Percentiles rank a stretch among this genome's conserved stretches.
Evolutionary conservation across 1,140 invertebrate genomes (phyloP).

Genomic region (Panagrolaimus sp.): DNA sequence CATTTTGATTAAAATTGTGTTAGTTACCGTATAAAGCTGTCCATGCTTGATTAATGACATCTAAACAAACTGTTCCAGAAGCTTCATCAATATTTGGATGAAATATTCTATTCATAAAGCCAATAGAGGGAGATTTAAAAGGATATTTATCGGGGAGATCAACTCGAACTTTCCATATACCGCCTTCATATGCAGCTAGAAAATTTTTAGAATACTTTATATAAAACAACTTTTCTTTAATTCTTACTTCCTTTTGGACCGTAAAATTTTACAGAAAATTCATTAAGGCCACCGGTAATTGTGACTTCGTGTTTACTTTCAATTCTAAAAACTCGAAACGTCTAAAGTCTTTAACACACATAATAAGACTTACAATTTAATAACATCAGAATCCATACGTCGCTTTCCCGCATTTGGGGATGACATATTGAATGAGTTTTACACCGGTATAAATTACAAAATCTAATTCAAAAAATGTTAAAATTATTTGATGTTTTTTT

Average conservation of each 20-base stretch:
- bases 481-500: not conserved
- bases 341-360: slow-evolving; percentile 61
- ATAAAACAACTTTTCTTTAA: too few species aligned
- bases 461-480: too few species aligned
- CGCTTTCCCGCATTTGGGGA: slow-evolving; percentile 98
- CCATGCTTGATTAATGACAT: slow-evolving; percentile 87
- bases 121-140: slow-evolving; percentile 98
- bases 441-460: not conserved
- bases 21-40: slow-evolving; percentile 65
- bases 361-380: slow-evolving; percentile 81
- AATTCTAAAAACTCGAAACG: slow-evolving; percentile 68
- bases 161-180: slow-evolving; percentile 97
- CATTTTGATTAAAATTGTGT: not conserved
- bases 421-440: slow-evolving; percentile 69
- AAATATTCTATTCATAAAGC: slow-evolving; percentile 99
- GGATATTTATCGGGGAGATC: slow-evolving; percentile 98
- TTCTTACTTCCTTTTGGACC: slow-evolving; percentile 74
- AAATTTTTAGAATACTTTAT: too few species aligned
- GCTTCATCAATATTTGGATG: slow-evolving; percentile 99
- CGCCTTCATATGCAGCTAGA: slow-evolving; percentile 85
- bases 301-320: slow-evolving; percentile 99
- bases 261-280: slow-evolving; percentile 99
- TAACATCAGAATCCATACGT: slow-evolving; percentile 99
- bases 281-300: slow-evolving; percentile 90
- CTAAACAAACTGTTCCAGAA: slow-evolving; percentile 97